These are phyloP conservation scores for Smittia aterrima DNA, from an alignment of 2,888 invertebrate species.

Conservation along the genomic window DNA sequence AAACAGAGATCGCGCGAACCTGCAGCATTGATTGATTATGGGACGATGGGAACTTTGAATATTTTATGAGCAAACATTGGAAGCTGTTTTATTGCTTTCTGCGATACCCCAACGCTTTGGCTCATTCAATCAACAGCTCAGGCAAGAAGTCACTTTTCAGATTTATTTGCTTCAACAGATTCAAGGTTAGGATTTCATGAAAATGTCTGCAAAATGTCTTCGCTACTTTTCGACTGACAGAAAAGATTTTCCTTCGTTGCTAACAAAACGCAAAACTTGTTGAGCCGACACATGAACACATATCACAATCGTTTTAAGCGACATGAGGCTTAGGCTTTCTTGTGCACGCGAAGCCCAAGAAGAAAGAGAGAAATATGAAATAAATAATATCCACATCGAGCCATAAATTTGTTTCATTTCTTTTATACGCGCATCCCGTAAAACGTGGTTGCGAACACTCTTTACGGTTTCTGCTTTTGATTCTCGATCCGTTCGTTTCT, in stretches of 20 bases:
- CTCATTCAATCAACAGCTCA: no score
- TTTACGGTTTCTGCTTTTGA: slow-evolving; percentile 15
- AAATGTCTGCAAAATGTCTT: no score
- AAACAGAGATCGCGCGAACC: neutral
- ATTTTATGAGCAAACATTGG: no score
- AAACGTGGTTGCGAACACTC: slow-evolving; percentile 27
- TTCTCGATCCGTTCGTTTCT: slow-evolving; percentile 24
- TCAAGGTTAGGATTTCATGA: no score
- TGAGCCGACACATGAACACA: slow-evolving; percentile 15
- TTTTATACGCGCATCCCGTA: slow-evolving; percentile 10
- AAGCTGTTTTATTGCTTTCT: no score
- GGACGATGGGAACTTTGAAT: neutral
- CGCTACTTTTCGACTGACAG: neutral
- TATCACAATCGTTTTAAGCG: slow-evolving; percentile 37
- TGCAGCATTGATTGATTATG: slow-evolving; percentile 15
- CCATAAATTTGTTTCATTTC: slow-evolving; percentile 35
- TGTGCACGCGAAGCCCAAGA: slow-evolving; percentile 3
- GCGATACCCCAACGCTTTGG: no score
- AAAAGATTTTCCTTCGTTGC: neutral
- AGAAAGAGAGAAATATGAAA: slow-evolving; percentile 22
- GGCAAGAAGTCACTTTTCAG: no score
- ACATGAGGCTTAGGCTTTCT: slow-evolving; percentile 31
- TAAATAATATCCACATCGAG: slow-evolving; percentile 37
- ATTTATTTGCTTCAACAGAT: no score
- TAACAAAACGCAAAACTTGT: slow-evolving; percentile 18